These are phyloP conservation scores for Hippopotamyrus pictus DNA, from an alignment of 2,797 vertebrate species.

Conservation along the genomic window DNA sequence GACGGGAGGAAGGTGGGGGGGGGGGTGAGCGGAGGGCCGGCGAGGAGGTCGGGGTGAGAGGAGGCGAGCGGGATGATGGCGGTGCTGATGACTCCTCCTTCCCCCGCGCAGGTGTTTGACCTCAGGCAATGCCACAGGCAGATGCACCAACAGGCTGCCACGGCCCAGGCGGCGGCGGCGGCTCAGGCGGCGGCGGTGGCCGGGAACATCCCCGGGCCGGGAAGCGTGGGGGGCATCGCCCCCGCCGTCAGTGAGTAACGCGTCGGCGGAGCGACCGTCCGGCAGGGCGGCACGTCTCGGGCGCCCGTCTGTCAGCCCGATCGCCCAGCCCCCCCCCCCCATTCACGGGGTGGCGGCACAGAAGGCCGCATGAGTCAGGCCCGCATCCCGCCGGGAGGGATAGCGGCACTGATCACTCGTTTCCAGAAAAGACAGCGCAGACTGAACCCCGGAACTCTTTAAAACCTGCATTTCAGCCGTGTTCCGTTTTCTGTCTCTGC, in stretches of 20 bases:
- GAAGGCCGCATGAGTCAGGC: background rate
- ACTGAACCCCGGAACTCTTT: background rate
- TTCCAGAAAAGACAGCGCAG: background rate
- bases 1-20: background rate
- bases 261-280: background rate
- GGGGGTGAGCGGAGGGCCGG: background rate
- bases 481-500: background rate
- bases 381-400: background rate
- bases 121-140: constrained; percentile 68
- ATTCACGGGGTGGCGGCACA: background rate
- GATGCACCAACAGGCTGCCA: constrained; percentile 75
- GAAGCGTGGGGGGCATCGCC: constrained; percentile 69
- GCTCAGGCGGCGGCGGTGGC: constrained; percentile 67
- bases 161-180: constrained; percentile 62
- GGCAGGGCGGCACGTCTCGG: background rate
- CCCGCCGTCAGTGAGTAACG: constrained; percentile 67
- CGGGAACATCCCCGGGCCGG: constrained; percentile 66
- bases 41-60: background rate
- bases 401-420: background rate
- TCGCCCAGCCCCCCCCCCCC: background rate
- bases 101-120: constrained; percentile 61
- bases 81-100: too few species aligned
- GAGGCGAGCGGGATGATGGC: background rate
- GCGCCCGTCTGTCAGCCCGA: background rate
- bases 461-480: background rate